A percentile compares a stretch with the other conserved stretches of the same genome.
phyloP scores from a whole-genome alignment of 2,797 vertebrate species.

The Pogoniulus pusillus region DNA sequence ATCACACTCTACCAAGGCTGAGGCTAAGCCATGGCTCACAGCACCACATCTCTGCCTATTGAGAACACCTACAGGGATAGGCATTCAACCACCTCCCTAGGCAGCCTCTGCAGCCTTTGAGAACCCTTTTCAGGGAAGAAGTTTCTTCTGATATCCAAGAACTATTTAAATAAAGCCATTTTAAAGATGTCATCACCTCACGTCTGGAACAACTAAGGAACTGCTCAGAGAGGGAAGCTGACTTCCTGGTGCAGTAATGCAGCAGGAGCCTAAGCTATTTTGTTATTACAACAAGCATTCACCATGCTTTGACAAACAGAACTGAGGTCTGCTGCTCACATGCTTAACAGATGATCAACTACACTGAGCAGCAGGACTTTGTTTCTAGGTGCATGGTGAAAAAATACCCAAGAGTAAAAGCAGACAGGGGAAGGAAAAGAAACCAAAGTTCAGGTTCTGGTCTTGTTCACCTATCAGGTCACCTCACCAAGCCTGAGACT shows the following conservation, averaged over 20 bases:
- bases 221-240: background rate
- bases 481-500: background rate
- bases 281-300: background rate
- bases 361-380: background rate
- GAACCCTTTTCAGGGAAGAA: too few relatives aligned
- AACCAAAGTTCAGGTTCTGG: background rate
- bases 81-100: too few relatives aligned
- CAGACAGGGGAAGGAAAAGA: background rate
- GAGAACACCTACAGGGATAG: too few relatives aligned
- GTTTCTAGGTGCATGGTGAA: background rate
- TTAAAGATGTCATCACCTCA: conserved; percentile 19
- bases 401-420: background rate
- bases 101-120: too few relatives aligned
- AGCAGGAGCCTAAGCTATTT: background rate
- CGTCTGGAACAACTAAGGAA: background rate
- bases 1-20: too few relatives aligned
- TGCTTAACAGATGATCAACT: background rate
- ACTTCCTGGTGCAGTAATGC: background rate
- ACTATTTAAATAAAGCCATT: conserved; percentile 46
- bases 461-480: background rate
- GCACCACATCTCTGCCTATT: too few relatives aligned
- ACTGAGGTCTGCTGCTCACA: background rate
- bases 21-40: too few relatives aligned
- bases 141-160: too few relatives aligned
- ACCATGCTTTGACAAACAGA: background rate